These are phyloP conservation scores for Asarcornis scutulata DNA, from an alignment of 2,113 vertebrate genomes.

Conservation along the genomic window DNA sequence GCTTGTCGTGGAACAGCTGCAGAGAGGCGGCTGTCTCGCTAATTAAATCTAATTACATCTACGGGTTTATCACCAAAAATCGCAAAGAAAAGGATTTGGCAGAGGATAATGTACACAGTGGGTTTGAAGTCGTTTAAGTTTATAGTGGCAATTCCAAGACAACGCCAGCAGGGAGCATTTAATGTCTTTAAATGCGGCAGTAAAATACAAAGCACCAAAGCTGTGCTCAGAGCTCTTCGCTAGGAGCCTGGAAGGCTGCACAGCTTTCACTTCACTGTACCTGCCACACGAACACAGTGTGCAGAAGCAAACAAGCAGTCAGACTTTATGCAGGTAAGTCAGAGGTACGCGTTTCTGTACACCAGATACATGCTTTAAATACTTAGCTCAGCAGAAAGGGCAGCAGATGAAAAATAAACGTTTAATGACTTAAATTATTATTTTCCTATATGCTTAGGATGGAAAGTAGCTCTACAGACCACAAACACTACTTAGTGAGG, in stretches of 20 bases:
- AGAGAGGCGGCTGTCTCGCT: fast-evolving
- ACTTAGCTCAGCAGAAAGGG: neutral
- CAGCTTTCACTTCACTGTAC: neutral
- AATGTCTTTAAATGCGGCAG: neutral
- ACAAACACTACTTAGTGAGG: conserved; percentile 48
- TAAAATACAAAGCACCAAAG: neutral
- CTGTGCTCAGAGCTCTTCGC: fast-evolving
- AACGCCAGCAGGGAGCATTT: neutral
- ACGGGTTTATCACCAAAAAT: neutral
- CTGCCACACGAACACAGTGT: fast-evolving
- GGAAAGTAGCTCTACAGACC: neutral
- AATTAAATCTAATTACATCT: neutral
- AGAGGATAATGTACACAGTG: fast-evolving
- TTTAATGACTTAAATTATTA: neutral
- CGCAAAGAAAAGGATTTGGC: neutral
- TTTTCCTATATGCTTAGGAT: neutral
- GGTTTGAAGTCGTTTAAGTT: neutral
- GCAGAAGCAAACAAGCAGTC: neutral
- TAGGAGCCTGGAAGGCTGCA: neutral
- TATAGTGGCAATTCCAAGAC: neutral
- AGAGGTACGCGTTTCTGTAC: fast-evolving
- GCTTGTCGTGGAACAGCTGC: too few relatives aligned
- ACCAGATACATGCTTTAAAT: neutral
- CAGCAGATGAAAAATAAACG: neutral
- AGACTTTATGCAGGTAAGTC: neutral